A percentile compares a stretch with the other conserved stretches of the same genome.
These are phyloP conservation scores for Nasua narica DNA, from an alignment of 2,797 vertebrate genomes.

Conservation along the genomic window DNA sequence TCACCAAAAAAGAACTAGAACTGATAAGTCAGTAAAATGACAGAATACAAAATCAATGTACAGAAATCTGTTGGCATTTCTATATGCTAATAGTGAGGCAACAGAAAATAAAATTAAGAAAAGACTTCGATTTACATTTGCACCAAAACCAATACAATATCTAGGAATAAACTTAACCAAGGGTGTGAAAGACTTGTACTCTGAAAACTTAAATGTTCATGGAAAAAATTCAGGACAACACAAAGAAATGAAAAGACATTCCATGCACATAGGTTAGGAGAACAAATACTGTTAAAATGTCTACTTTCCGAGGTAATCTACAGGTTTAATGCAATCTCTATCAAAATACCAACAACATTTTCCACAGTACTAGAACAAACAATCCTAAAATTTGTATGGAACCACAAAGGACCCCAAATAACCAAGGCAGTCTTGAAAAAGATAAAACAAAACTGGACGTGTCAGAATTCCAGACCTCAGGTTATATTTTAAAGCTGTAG, in stretches of 20 bases:
- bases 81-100: background rate
- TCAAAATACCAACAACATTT: background rate
- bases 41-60: background rate
- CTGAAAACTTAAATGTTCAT: background rate
- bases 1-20: background rate
- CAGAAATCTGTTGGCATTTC: background rate
- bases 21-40: background rate
- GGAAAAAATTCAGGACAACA: background rate
- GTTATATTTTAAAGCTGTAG: background rate
- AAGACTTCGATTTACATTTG: background rate
- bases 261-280: background rate
- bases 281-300: background rate
- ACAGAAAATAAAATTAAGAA: background rate
- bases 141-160: background rate
- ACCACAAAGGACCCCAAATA: background rate
- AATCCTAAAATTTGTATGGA: background rate
- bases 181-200: background rate
- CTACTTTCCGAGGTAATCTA: background rate
- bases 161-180: background rate
- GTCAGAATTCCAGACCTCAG: background rate
- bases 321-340: background rate
- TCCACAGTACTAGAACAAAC: background rate
- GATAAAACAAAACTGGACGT: background rate
- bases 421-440: background rate
- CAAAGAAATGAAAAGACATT: background rate